Percentiles rank a stretch among this genome's conserved stretches.
phyloP scores from a whole-genome alignment of 2,888 invertebrate genomes.

The Noctua fimbriata region DNA sequence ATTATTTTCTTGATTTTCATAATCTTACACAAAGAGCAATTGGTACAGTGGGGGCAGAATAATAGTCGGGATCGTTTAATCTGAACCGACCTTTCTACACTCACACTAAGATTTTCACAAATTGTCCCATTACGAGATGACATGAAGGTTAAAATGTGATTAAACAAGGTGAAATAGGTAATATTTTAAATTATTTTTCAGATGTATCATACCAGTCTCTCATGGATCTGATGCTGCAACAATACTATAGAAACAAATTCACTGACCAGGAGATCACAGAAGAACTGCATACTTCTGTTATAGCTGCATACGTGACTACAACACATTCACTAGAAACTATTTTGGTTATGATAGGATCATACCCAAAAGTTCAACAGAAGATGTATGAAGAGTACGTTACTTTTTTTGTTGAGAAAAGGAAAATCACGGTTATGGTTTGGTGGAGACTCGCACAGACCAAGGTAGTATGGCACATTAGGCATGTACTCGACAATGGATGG shows the following conservation, averaged over 20 bases:
- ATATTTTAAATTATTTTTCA: background rate
- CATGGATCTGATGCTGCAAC: constrained; percentile 11
- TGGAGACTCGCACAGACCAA: background rate
- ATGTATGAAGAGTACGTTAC: constrained; percentile 2
- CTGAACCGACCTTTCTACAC: background rate
- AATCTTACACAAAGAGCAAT: background rate
- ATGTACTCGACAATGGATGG: background rate
- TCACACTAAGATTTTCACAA: background rate
- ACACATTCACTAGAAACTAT: background rate
- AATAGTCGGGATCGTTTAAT: background rate
- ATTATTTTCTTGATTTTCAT: background rate
- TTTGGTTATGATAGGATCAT: constrained; percentile 24
- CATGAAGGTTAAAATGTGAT: background rate
- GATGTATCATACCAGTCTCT: constrained; percentile 21
- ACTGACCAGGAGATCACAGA: constrained; percentile 23
- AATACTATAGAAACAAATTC: background rate
- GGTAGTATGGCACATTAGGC: too few relatives aligned
- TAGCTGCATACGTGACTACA: constrained; percentile 12
- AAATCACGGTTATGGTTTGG: background rate
- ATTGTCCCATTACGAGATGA: background rate
- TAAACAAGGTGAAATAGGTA: background rate
- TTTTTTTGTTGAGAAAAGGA: background rate
- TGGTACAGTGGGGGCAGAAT: background rate
- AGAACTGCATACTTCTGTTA: constrained; percentile 14
- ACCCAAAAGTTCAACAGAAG: constrained; percentile 27